phyloP scores from a whole-genome alignment of 2,113 vertebrate genomes.

The Melanocharis versteri region DNA sequence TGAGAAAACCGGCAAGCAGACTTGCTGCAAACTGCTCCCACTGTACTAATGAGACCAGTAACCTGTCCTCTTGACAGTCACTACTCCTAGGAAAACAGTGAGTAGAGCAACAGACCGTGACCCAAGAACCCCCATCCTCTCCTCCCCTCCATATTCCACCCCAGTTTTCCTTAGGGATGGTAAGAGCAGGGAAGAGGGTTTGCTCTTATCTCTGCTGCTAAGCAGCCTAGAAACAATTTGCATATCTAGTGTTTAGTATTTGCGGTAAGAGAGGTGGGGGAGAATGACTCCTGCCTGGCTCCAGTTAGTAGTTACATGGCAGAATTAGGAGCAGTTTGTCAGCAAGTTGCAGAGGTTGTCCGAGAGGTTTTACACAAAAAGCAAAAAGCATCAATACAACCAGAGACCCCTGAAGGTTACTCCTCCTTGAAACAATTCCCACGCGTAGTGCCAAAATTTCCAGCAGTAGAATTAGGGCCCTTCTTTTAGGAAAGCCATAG shows the following conservation, averaged over 20 bases:
- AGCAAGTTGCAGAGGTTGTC: background rate
- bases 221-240: background rate
- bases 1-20: background rate
- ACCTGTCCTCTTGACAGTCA: background rate
- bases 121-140: background rate
- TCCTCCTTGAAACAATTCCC: background rate
- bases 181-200: background rate
- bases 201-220: background rate
- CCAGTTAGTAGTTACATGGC: background rate
- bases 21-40: background rate
- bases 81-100: background rate
- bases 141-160: background rate
- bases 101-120: background rate
- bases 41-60: background rate
- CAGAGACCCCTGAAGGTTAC: background rate
- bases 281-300: background rate
- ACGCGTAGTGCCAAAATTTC: background rate
- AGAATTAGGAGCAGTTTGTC: background rate
- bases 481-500: background rate
- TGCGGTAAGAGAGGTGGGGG: background rate
- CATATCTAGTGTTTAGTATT: background rate
- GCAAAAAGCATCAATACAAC: background rate
- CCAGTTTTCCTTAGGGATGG: background rate
- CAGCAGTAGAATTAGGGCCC: background rate
- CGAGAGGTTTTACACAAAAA: background rate